Evolutionary conservation across 1,140 invertebrate genomes (phyloP).

Genomic region (Akabosia matsudoensis): DNA sequence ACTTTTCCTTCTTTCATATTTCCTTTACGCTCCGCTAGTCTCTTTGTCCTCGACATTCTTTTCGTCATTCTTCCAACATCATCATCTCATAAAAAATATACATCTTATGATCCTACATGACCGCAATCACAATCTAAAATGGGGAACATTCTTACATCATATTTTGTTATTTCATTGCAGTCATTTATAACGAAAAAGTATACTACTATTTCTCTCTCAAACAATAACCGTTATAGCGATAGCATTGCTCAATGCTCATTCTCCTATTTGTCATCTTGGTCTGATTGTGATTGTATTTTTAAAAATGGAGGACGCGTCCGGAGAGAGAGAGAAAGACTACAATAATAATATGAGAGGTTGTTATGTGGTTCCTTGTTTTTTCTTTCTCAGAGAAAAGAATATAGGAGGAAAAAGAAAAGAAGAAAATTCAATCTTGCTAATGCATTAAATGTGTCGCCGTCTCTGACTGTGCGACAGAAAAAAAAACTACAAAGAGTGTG

Average conservation of each 20-base stretch:
- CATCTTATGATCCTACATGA: too few relatives aligned
- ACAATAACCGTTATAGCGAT: not conserved
- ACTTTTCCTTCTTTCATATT: not conserved
- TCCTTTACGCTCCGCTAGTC: not conserved
- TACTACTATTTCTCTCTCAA: too few relatives aligned
- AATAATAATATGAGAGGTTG: not conserved
- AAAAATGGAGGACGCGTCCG: not conserved
- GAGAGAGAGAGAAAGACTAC: too few relatives aligned
- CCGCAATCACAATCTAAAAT: too few relatives aligned
- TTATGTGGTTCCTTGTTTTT: constrained; percentile 23
- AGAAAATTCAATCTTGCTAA: constrained; percentile 31
- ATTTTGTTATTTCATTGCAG: too few relatives aligned
- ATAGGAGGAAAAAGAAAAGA: not conserved
- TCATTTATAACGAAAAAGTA: too few relatives aligned
- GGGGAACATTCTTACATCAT: too few relatives aligned
- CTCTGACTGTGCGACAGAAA: constrained; percentile 10
- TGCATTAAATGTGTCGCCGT: constrained; percentile 26
- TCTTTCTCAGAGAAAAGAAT: not conserved
- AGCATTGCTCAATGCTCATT: not conserved
- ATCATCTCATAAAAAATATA: not conserved
- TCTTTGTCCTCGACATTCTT: not conserved
- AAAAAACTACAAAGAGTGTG: too few relatives aligned
- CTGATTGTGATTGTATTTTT: not conserved
- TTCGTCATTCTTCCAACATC: not conserved
- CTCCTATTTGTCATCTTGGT: not conserved